Percentiles rank a stretch among this genome's conserved stretches.
Evolutionary conservation across 1,140 invertebrate species (phyloP).

Genomic region (Eciton burchellii): DNA sequence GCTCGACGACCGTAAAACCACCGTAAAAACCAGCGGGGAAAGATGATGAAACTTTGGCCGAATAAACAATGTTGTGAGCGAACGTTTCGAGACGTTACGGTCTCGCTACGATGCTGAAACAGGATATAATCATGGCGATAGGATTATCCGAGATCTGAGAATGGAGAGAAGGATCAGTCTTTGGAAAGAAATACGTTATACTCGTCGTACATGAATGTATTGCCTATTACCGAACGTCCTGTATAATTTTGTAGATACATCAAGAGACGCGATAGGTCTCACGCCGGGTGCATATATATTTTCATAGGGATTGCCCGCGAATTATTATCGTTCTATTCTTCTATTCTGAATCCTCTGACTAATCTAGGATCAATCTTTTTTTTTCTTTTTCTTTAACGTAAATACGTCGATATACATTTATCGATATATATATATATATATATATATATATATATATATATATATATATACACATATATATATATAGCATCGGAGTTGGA

Average conservation of each 20-base stretch:
- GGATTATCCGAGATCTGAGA: conserved; percentile 1
- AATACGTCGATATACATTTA: too few relatives aligned
- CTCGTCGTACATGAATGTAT: not conserved
- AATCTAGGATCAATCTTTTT: conserved; percentile 32
- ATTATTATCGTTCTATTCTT: conserved; percentile 13
- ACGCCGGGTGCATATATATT: conserved; percentile 15
- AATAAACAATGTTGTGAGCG: too few relatives aligned
- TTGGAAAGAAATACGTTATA: not conserved
- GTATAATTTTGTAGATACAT: conserved; percentile 32
- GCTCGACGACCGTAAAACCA: too few relatives aligned
- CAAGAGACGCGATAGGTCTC: too few relatives aligned
- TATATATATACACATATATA: too few relatives aligned
- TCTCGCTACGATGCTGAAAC: not conserved
- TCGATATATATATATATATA: too few relatives aligned
- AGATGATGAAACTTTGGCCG: too few relatives aligned
- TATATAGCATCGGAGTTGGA: not conserved
- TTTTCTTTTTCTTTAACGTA: too few relatives aligned
- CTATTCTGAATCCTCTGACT: conserved; percentile 2
- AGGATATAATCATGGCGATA: not conserved
- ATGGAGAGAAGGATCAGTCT: not conserved
- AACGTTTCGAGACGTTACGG: not conserved
- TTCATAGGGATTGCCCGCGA: conserved; percentile 21
- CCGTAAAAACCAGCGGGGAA: too few relatives aligned
- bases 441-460: too few relatives aligned
- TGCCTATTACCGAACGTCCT: conserved; percentile 13